Evolutionary conservation across 2,888 invertebrate genomes (phyloP), one percentile per base, ranked within the genome.

Genomic region (Villa cingulata): DNA sequence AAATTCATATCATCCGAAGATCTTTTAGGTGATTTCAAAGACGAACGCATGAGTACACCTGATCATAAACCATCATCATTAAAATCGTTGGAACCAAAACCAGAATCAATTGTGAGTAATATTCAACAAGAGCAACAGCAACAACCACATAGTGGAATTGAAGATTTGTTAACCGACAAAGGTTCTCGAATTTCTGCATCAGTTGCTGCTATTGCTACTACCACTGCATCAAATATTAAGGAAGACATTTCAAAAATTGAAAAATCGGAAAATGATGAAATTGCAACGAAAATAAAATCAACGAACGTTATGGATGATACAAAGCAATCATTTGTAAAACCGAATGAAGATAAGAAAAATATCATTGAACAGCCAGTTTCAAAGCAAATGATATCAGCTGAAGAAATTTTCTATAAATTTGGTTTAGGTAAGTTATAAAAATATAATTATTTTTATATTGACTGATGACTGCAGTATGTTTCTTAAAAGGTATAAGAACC

Each of bases 341-440:
- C 3, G 12, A 32, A 32, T 12, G 29, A 32, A 7, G 23, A 23
- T 7, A 23, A 23, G 23, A 23, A 23, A 32, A 32, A 32, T 7
- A 32, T 3, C 29, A 29, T 10, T 14, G 12, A 32, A 23, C 23
- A 32, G 12, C 29, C 29, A 14, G 12, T 14, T 12, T 32, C 29
- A 43, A 52, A 49, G 36, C 62, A 61, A 48, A 65, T 68, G 53
- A 62, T 67, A 40, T 65, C 65, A 50, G 75, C 80, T 14, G 78
- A 79, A 57, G 77, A 77, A 47, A 75, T 80, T 55, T 80, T 80
- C 66, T 73, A 74, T 59, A 74, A 75, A 64, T 76, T 79, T 67
- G 79, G 78, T 51, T 66, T 80, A 52, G 80, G 80, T 80, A 61
- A 78, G 79, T 74, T 36, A 29, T 4, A 34, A 7, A 34, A n/a